Evolutionary conservation across 2,113 vertebrate genomes (phyloP).

Genomic region (Neodon shergylaensis): DNA sequence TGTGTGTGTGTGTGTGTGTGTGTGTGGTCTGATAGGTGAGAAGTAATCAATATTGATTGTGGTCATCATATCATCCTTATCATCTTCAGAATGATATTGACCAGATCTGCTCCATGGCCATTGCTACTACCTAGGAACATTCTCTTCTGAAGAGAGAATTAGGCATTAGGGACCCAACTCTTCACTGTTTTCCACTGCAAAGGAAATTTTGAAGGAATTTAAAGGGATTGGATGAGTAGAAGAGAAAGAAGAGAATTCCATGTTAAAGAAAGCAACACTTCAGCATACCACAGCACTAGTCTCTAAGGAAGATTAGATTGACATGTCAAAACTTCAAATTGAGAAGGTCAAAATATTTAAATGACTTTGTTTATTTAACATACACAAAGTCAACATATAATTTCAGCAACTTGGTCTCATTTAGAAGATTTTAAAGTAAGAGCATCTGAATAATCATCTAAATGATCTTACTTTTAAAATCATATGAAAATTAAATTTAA

Average conservation of each 20-base stretch:
- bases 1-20: not conserved
- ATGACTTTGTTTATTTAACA: conserved; percentile 54
- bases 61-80: not conserved
- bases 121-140: not conserved
- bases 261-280: not conserved
- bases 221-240: not conserved
- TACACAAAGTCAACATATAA: conserved; percentile 30
- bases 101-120: not conserved
- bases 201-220: not conserved
- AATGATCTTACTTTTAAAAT: conserved; percentile 67
- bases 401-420: conserved; percentile 59
- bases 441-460: not conserved
- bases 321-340: conserved; percentile 46
- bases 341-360: conserved; percentile 48
- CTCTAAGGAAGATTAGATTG: conserved; percentile 47
- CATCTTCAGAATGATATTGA: not conserved
- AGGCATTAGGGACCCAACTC: not conserved
- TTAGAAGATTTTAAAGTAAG: conserved; percentile 45
- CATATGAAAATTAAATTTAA: conserved; percentile 71
- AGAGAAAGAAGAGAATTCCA: not conserved
- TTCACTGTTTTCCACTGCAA: not conserved
- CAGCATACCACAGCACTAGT: not conserved
- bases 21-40: not conserved
- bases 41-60: not conserved
- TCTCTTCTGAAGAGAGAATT: not conserved